Conservation (phyloP, 1,140 invertebrate genomes). For the Solen grandis region DNA sequence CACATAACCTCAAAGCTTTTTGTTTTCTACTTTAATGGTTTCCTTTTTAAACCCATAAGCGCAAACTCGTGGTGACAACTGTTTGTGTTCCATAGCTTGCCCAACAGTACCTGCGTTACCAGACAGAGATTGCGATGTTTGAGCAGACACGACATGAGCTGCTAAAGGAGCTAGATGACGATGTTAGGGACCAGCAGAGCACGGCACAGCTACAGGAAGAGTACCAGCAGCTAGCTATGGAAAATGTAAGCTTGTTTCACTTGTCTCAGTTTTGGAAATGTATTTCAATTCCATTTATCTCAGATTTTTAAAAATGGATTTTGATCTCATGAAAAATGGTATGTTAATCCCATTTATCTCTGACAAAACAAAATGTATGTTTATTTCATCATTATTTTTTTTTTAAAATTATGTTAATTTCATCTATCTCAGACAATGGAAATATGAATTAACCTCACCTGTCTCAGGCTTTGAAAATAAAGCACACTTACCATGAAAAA, state of each 20-base stretch:
- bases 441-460: no score
- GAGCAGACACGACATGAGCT: slow-evolving; percentile 86
- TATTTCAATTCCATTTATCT: background rate
- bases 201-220: slow-evolving; percentile 82
- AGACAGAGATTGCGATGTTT: slow-evolving; percentile 88
- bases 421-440: background rate
- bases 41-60: no score
- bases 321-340: no score
- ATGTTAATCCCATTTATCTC: no score
- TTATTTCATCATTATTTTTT: background rate
- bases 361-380: background rate
- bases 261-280: background rate
- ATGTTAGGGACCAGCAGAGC: slow-evolving; percentile 79
- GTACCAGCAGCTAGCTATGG: slow-evolving; percentile 85
- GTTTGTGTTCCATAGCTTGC: no score
- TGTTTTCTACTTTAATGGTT: no score
- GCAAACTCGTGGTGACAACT: no score
- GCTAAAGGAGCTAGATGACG: slow-evolving; percentile 83
- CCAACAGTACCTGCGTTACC: slow-evolving; percentile 83
- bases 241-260: slow-evolving; percentile 84
- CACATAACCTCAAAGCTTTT: no score
- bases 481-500: no score
- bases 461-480: no score
- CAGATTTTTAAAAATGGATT: no score
- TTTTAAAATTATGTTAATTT: background rate